Evolutionary conservation across 2,888 invertebrate genomes (phyloP).

Genomic region (Synanthedon myopaeformis): DNA sequence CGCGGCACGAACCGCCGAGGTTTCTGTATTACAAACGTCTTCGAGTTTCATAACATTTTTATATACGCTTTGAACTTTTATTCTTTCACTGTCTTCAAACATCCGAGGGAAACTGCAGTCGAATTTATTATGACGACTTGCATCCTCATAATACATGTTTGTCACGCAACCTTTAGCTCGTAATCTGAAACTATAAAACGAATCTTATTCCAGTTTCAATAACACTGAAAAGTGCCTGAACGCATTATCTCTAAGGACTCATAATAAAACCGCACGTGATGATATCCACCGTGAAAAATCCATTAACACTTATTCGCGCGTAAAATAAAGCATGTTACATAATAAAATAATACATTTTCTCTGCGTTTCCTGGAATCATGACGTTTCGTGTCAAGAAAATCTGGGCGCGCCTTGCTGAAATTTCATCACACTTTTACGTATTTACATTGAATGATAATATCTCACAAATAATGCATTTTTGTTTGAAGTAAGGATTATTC

Average conservation of each 20-base stretch:
- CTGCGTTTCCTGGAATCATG: slow-evolving; percentile 24
- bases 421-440: slow-evolving; percentile 31
- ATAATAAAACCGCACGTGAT: slow-evolving; percentile 45
- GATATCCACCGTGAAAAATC: slow-evolving; percentile 37
- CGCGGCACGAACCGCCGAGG: slow-evolving; percentile 24
- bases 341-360: slow-evolving; percentile 39
- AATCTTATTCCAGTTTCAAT: slow-evolving; percentile 44
- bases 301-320: slow-evolving; percentile 46
- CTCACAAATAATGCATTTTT: slow-evolving; percentile 5
- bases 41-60: neutral
- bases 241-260: slow-evolving; percentile 38
- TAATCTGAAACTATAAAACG: slow-evolving; percentile 42
- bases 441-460: slow-evolving; percentile 25
- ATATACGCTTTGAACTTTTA: neutral
- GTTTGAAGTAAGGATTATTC: too few relatives aligned
- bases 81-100: neutral
- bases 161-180: slow-evolving; percentile 41
- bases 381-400: slow-evolving; percentile 26
- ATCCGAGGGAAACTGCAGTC: neutral
- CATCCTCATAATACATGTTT: slow-evolving; percentile 30
- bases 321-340: slow-evolving; percentile 38
- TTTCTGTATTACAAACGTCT: slow-evolving; percentile 12
- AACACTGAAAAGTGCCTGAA: slow-evolving; percentile 37
- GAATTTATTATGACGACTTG: slow-evolving; percentile 1
- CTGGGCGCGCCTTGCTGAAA: slow-evolving; percentile 20